phyloP scores from a whole-genome alignment of 2,888 invertebrate genomes.

The Pantelozetes paolii region DNA sequence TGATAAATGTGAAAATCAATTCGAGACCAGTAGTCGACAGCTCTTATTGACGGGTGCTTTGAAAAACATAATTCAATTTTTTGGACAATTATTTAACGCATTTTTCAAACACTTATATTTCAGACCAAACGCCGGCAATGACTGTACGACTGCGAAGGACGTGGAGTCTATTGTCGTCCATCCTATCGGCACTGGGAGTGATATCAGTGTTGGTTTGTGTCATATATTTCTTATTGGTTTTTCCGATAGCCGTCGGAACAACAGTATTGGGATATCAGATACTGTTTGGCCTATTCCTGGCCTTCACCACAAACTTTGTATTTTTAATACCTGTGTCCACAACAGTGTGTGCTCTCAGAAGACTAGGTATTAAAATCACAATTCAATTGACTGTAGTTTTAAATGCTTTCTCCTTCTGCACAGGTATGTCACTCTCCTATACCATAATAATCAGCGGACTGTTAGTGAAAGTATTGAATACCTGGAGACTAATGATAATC shows the following conservation, averaged over 20 bases:
- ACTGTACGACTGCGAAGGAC: slow-evolving; percentile 6
- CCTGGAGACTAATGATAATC: slow-evolving; percentile 51
- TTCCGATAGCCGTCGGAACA: slow-evolving; percentile 53
- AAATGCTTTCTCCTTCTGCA: not conserved
- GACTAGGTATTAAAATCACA: slow-evolving; percentile 53
- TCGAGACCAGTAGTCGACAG: slow-evolving; percentile 2
- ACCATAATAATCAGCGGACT: slow-evolving; percentile 54
- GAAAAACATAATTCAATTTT: not conserved
- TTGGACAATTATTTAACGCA: too few relatives aligned
- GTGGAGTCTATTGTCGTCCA: slow-evolving; percentile 53
- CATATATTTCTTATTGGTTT: slow-evolving; percentile 53
- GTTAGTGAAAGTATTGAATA: slow-evolving; percentile 54
- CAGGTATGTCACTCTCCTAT: slow-evolving; percentile 53
- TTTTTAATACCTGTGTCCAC: slow-evolving; percentile 53
- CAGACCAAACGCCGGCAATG: slow-evolving; percentile 24
- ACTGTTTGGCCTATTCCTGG: slow-evolving; percentile 53
- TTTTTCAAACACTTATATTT: not conserved
- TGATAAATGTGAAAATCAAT: slow-evolving; percentile 9
- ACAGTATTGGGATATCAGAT: slow-evolving; percentile 55
- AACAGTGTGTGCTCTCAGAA: slow-evolving; percentile 54
- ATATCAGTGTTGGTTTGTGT: slow-evolving; percentile 53
- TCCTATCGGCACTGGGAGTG: slow-evolving; percentile 53
- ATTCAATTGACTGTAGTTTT: slow-evolving; percentile 6
- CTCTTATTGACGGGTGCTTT: not conserved
- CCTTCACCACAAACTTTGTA: slow-evolving; percentile 54